Evolutionary conservation across 2,888 invertebrate genomes (phyloP).

Genomic region (Lasioglossum oenotherae): DNA sequence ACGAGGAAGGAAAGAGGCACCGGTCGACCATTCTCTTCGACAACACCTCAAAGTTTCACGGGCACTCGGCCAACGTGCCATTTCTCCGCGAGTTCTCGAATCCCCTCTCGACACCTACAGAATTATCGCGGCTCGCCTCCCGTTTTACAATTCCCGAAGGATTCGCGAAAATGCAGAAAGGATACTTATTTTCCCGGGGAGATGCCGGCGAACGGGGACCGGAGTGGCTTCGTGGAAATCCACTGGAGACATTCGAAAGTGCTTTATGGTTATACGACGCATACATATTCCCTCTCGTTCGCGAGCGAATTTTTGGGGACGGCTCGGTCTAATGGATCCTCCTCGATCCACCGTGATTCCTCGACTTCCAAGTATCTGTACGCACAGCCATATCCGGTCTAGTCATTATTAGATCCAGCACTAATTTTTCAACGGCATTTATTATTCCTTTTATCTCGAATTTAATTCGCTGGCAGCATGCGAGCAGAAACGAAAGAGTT

Average conservation of each 20-base stretch:
- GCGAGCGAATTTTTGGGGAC: conserved; percentile 34
- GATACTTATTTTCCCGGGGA: conserved; percentile 64
- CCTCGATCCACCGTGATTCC: not conserved
- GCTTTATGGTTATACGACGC: conserved; percentile 66
- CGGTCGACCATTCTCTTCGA: conserved; percentile 60
- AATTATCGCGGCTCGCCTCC: conserved; percentile 68
- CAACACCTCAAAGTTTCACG: conserved; percentile 57
- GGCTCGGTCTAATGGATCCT: conserved; percentile 39
- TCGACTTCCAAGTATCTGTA: not conserved
- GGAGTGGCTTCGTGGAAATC: conserved; percentile 59
- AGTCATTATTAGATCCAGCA: too few relatives aligned
- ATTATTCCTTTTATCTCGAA: not conserved
- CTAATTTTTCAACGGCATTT: too few relatives aligned
- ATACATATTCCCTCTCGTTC: conserved; percentile 38
- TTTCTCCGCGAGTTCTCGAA: conserved; percentile 57
- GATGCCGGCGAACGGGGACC: conserved; percentile 43
- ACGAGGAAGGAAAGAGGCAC: conserved; percentile 17
- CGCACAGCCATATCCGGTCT: too few relatives aligned
- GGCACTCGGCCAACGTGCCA: conserved; percentile 72
- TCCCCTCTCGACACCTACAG: conserved; percentile 67
- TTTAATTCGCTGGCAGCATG: not conserved
- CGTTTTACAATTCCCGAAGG: conserved; percentile 69
- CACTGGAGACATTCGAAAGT: conserved; percentile 60
- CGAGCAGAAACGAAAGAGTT: not conserved
- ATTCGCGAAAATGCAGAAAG: conserved; percentile 56